These are phyloP conservation scores for Ceraclea dissimilis DNA, from an alignment of 2,888 invertebrate genomes.

Conservation along the genomic window DNA sequence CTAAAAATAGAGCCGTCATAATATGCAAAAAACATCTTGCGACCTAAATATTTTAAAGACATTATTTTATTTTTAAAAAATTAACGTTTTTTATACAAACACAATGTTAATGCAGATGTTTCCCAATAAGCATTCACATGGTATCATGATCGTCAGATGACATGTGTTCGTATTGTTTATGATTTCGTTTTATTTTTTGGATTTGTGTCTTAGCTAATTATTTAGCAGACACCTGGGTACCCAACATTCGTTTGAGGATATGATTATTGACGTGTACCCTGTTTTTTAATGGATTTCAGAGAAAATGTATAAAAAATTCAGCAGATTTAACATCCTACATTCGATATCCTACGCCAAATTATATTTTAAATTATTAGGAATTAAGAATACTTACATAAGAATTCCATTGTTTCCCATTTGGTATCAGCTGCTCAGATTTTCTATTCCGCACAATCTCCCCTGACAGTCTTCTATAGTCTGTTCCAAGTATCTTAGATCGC, in stretches of 20 bases:
- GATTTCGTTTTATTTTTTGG: neutral
- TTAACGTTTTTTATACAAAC: neutral
- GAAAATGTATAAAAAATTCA: no score
- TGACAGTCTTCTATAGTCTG: no score
- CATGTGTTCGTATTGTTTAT: slow-evolving; percentile 8
- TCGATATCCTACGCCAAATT: no score
- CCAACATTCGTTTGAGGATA: slow-evolving; percentile 2
- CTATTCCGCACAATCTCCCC: no score
- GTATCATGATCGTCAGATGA: slow-evolving; percentile 19
- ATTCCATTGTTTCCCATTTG: no score
- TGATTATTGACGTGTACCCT: slow-evolving; percentile 6
- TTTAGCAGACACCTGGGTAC: neutral
- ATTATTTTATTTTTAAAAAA: slow-evolving; percentile 12
- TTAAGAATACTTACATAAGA: no score
- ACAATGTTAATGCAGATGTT: slow-evolving; percentile 20
- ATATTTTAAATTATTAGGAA: no score
- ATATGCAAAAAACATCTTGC: slow-evolving; percentile 24
- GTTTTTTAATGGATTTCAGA: slow-evolving; percentile 7
- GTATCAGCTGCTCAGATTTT: no score
- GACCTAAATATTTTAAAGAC: slow-evolving; percentile 19
- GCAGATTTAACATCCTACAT: no score
- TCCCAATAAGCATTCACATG: slow-evolving; percentile 3
- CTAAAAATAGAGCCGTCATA: slow-evolving; percentile 18
- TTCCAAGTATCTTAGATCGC: no score
- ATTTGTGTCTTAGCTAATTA: slow-evolving; percentile 13